Conservation (phyloP, 2,888 invertebrate genomes). For the Ectemnius lituratus region DNA sequence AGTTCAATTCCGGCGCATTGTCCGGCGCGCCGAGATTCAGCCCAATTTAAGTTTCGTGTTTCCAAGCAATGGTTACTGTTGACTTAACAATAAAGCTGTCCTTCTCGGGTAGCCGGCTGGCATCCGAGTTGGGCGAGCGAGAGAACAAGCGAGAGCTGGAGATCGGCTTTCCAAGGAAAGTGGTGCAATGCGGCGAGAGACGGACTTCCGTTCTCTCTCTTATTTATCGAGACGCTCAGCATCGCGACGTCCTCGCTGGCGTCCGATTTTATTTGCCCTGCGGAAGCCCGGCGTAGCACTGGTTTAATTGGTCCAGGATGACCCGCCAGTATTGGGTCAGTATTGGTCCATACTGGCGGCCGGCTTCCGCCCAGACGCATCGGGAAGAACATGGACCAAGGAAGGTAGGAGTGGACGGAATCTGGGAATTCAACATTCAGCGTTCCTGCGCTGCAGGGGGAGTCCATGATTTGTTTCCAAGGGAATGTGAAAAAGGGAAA, state of each 20-base stretch:
- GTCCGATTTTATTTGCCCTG: background rate
- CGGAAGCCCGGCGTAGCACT: background rate
- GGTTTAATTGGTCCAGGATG: too few relatives aligned
- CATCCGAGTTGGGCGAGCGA: slow-evolving; percentile 14
- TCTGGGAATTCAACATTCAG: too few relatives aligned
- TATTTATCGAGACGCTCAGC: background rate
- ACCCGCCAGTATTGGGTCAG: too few relatives aligned
- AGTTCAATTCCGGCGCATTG: slow-evolving; percentile 22
- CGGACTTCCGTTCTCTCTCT: slow-evolving; percentile 24
- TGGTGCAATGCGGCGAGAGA: slow-evolving; percentile 58
- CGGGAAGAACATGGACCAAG: too few relatives aligned
- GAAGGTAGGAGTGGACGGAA: too few relatives aligned
- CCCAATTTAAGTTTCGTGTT: slow-evolving; percentile 63
- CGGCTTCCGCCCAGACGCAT: too few relatives aligned
- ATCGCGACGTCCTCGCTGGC: background rate
- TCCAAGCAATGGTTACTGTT: slow-evolving; percentile 60
- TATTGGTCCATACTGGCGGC: too few relatives aligned
- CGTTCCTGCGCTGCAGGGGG: too few relatives aligned
- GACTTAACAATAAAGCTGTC: slow-evolving; percentile 61
- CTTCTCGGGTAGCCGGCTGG: slow-evolving; percentile 17
- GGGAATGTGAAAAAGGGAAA: background rate
- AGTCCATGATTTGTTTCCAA: too few relatives aligned
- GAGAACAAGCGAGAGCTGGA: slow-evolving; percentile 47
- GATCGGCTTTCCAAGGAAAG: slow-evolving; percentile 56
- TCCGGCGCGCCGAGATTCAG: slow-evolving; percentile 48